Percentiles rank a stretch among this genome's conserved stretches.
Conservation (phyloP, 2,797 vertebrate genomes). For the Gymnoscopelus braueri region DNA sequence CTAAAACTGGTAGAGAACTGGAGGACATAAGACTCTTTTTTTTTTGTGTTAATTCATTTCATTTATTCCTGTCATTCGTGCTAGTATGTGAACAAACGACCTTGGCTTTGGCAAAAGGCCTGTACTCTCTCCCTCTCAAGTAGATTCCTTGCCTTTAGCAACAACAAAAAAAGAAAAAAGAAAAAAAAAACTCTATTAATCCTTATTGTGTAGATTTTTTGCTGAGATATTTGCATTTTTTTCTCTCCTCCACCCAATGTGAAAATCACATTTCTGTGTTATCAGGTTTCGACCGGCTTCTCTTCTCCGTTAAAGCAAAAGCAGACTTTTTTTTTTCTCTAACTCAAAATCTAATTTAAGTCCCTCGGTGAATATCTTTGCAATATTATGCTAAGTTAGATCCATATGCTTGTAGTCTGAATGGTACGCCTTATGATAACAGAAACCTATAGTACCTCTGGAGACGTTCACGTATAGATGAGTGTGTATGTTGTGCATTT, state of each 20-base stretch:
- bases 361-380: conserved; percentile 71
- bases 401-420: conserved; percentile 62
- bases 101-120: conserved; percentile 63
- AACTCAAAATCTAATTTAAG: conserved; percentile 72
- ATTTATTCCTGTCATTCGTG: conserved; percentile 54
- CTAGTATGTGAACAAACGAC: conserved; percentile 67
- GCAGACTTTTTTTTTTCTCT: conserved; percentile 51
- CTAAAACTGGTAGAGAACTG: conserved; percentile 40
- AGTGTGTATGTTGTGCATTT: conserved; percentile 58
- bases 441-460: conserved; percentile 66
- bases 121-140: conserved; percentile 51
- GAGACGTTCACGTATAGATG: conserved; percentile 59
- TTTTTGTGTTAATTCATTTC: conserved; percentile 49
- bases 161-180: too few species aligned
- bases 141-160: conserved; percentile 60
- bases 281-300: conserved; percentile 68
- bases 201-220: conserved; percentile 78
- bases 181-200: conserved; percentile 72
- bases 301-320: conserved; percentile 36
- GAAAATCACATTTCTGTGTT: conserved; percentile 81
- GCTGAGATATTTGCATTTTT: conserved; percentile 80
- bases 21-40: conserved; percentile 47
- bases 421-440: conserved; percentile 73
- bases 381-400: conserved; percentile 69
- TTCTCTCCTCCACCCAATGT: conserved; percentile 66